Base-by-base conservation (phyloP, 2,888 invertebrate genomes). In the Tromatobia lineatoria region DNA sequence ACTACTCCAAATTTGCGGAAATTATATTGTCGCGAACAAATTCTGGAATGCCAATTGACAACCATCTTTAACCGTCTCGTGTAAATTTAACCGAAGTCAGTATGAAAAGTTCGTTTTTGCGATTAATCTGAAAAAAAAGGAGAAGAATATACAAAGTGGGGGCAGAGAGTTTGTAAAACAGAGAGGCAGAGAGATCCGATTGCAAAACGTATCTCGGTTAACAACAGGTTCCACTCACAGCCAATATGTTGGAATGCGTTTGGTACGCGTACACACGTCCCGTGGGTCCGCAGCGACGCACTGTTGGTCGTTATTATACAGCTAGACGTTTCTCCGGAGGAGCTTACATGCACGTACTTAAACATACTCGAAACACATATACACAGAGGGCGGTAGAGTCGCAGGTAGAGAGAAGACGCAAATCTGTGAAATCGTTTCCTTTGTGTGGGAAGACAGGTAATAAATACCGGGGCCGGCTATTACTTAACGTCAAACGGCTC, bases 351-450 rank as follows among this genome's bases (percentile, higher is more conserved):
- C 15, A 59, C 59, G n/a, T 15, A 29, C 59, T 15, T 13, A 59
- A 15, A 59, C 54, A 20, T 20, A 20, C 4, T 13, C 10, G 15
- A 29, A n/a, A 29, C n/a, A 25, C 25, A 57, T 2, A 13, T 15
- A 59, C 57, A 59, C 57, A 15, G 29, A 10, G 13, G n/a, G 64
- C 71, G 52, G n/a, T 29, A 8, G 67, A 73, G 75, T 66, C 64
- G 47, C 42, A 66, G 61, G 77, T 67, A 80, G 78, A 82, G 75
- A 80, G 52, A 77, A 85, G 83, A 86, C 82, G 81, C 54, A 85
- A 88, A 87, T 86, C 84, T 85, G 85, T 87, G 86, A 86, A 86
- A 88, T 85, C 83, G 86, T 83, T 80, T 54, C 70, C 86, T 86
- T 86, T 87, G 85, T 88, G 83, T 73, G 69, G 82, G 78, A 82